phyloP scores from a whole-genome alignment of 2,113 vertebrate species.

The Megalops atlanticus region DNA sequence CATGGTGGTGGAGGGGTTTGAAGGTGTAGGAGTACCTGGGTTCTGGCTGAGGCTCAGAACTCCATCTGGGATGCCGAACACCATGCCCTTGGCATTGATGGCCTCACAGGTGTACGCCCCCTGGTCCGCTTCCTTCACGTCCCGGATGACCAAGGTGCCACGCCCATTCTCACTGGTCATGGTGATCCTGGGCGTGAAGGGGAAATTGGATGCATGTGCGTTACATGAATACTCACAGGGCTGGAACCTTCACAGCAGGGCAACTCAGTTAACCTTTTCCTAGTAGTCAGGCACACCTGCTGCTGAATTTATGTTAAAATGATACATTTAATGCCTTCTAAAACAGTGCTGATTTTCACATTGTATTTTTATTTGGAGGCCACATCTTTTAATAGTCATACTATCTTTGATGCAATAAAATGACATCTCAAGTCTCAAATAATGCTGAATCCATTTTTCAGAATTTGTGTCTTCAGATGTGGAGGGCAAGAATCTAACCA shows the following conservation, averaged over 20 bases:
- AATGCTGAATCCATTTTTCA: too few relatives aligned
- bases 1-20: too few relatives aligned
- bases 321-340: too few relatives aligned
- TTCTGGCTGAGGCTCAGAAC: constrained; percentile 78
- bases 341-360: too few relatives aligned
- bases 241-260: too few relatives aligned
- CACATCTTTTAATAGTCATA: too few relatives aligned
- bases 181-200: constrained; percentile 82
- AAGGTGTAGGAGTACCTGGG: constrained; percentile 50
- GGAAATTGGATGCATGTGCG: neutral
- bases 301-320: too few relatives aligned
- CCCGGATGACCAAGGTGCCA: constrained; percentile 83
- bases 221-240: neutral
- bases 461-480: too few relatives aligned
- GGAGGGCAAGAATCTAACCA: too few relatives aligned
- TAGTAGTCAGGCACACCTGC: neutral
- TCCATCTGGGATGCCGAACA: constrained; percentile 92
- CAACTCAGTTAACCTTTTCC: neutral
- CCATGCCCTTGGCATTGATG: constrained; percentile 92
- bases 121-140: constrained; percentile 89
- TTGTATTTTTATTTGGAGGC: too few relatives aligned
- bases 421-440: too few relatives aligned
- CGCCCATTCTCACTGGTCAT: constrained; percentile 83
- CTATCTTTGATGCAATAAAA: too few relatives aligned
- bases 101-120: constrained; percentile 96